Conservation (phyloP, 2,113 vertebrate genomes). For the Rana temporaria region DNA sequence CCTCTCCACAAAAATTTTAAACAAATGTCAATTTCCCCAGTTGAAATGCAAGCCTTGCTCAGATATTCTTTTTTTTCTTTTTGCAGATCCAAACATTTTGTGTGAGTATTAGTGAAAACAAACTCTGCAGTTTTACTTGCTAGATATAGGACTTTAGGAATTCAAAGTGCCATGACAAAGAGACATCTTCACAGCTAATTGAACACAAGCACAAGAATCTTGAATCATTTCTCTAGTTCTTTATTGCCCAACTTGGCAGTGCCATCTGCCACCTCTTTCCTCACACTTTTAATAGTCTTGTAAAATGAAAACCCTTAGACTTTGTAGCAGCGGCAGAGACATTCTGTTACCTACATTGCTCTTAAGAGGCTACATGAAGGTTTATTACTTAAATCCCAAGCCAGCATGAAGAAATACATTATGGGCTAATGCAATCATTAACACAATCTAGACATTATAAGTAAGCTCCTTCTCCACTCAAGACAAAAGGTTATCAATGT, state of each 20-base stretch:
- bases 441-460: background rate
- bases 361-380: slow-evolving; percentile 7
- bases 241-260: slow-evolving; percentile 1
- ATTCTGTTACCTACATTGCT: background rate
- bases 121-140: background rate
- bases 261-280: slow-evolving; percentile 46
- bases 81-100: slow-evolving; percentile 2
- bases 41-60: background rate
- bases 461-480: background rate
- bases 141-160: slow-evolving; percentile 5
- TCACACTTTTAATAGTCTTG: slow-evolving; percentile 43
- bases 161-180: slow-evolving; percentile 32
- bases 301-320: background rate
- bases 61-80: background rate
- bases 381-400: slow-evolving; percentile 20
- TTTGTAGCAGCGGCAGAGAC: background rate
- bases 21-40: too few relatives aligned
- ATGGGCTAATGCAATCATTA: background rate
- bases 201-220: slow-evolving; percentile 28
- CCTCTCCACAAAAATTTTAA: too few relatives aligned
- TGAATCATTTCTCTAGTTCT: slow-evolving; percentile 29
- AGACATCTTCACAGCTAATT: slow-evolving; percentile 51
- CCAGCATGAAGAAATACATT: background rate
- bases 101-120: slow-evolving; percentile 1
- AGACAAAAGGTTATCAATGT: background rate